Base-by-base conservation (phyloP, 2,113 vertebrate species). In the Anoplopoma fimbria region DNA sequence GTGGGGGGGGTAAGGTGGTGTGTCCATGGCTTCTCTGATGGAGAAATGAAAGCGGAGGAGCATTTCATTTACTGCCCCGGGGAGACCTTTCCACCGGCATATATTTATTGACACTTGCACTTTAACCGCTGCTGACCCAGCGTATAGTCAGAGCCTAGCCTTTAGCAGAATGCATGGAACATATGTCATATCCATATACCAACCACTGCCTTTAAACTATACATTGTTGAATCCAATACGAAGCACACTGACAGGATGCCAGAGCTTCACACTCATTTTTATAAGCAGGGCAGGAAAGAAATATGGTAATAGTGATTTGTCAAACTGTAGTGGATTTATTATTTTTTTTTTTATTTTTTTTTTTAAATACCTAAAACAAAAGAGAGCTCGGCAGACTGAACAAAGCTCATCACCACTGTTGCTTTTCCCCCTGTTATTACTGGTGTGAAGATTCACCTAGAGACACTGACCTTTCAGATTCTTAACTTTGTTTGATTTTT, bases 31-130 rank as follows among this genome's bases (percentile, higher is more conserved):
- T 69, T 68, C 69, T 79, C 62, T 82, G 87, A 90, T 68, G 25
- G 77, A 84, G 87, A 76, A 80, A 79, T 88, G 85, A 85, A 88
- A 80, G 82, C 14, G 12, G 63, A 71, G 68, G 69, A 73, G 62
- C 74, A 75, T 86, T 93, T 92, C 83, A 91, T 93, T 93, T 88
- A 91, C 73, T 78, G 82, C 79, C 73, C 90, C 81, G 63, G 60
- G 57, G 90, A 89, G 91, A 87, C 84, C 68, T 82, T 72, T 82
- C 36, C 67, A 42, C 82, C 58, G 36, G 81, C 79, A 79, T 87
- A 87, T 87, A 84, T 89, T 92, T 91, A 90, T 85, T 82, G 89
- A 86, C 53, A 47, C 71, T 91, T 81, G 68, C 68, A 82, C 88
- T 84, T 89, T 88, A 83, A 84, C 81, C 65, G 75, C 73, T 82